Conservation (phyloP, 2,797 vertebrate species). For the Chaetophractus vellerosus region DNA sequence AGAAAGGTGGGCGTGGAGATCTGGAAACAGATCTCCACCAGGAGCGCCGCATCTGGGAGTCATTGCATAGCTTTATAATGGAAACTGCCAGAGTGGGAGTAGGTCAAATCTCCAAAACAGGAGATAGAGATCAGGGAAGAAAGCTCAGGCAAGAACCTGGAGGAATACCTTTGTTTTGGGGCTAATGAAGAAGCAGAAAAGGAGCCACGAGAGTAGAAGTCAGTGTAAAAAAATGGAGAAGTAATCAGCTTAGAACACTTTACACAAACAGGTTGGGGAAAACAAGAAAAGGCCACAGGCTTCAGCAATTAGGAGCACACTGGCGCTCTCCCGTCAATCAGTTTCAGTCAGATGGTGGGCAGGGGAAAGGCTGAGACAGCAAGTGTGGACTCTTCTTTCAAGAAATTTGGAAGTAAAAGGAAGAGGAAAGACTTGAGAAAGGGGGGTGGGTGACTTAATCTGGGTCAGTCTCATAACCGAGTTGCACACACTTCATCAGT, state of each 20-base stretch:
- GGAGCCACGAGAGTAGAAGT: not conserved
- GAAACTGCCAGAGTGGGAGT: no score
- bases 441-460: not conserved
- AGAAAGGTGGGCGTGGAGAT: not conserved
- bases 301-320: not conserved
- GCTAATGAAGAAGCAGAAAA: constrained; percentile 49
- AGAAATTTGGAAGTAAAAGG: constrained; percentile 46
- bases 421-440: not conserved
- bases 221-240: not conserved
- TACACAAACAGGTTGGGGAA: not conserved
- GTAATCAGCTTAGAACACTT: not conserved
- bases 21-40: not conserved
- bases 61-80: not conserved
- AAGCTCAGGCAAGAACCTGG: not conserved
- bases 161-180: not conserved
- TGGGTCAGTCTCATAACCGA: not conserved
- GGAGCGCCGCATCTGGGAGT: not conserved
- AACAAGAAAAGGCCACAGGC: not conserved
- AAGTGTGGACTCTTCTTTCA: constrained; percentile 35
- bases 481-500: not conserved
- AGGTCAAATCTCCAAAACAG: not conserved
- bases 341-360: not conserved
- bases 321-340: not conserved
- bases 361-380: not conserved
- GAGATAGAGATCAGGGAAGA: not conserved